phyloP scores from a whole-genome alignment of 2,797 vertebrate species.

The Anas capensis region DNA sequence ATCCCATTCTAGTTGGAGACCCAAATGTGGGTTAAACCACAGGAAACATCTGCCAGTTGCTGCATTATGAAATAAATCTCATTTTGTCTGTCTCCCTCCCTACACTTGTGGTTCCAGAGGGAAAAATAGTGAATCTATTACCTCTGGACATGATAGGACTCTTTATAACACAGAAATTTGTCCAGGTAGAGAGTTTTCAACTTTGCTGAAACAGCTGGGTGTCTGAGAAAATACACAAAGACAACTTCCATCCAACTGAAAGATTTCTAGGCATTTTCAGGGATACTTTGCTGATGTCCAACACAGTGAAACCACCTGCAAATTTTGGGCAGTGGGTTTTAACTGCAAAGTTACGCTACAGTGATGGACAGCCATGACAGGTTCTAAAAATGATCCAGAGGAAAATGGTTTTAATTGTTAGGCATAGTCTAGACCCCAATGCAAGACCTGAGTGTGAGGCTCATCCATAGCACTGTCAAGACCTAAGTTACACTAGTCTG shows the following conservation, averaged over 20 bases:
- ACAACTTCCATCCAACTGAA: not conserved
- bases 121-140: not conserved
- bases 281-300: not conserved
- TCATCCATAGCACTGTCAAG: not conserved
- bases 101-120: not conserved
- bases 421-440: not conserved
- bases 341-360: not conserved
- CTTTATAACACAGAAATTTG: not conserved
- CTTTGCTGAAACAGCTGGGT: not conserved
- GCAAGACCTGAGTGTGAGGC: not conserved
- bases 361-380: not conserved
- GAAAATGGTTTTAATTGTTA: not conserved
- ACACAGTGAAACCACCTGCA: not conserved
- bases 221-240: not conserved
- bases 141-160: not conserved
- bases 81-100: not conserved
- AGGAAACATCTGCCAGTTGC: not conserved
- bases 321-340: not conserved
- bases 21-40: not conserved
- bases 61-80: not conserved
- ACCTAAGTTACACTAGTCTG: not conserved
- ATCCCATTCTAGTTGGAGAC: not conserved
- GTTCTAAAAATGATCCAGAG: not conserved
- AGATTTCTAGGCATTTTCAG: not conserved
- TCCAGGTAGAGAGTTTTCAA: not conserved